Base-by-base conservation (phyloP, 2,113 vertebrate genomes). In the Bos taurus region DNA sequence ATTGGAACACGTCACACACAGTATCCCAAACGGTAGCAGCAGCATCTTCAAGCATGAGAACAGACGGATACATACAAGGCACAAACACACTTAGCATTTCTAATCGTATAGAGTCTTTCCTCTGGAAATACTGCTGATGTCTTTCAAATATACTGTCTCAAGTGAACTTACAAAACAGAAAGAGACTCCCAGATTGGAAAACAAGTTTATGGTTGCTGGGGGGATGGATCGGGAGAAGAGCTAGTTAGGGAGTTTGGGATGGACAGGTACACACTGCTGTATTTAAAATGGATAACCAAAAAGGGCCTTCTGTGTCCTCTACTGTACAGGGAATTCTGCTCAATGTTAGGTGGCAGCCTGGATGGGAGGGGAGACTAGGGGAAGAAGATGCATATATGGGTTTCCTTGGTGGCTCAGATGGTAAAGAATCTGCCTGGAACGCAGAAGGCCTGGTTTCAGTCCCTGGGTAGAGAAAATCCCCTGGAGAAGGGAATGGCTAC, bases 341-440 rank as follows among this genome's bases (percentile, higher is more conserved):
- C 36, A 43, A 43, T 0, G 3, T 14, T 26, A 43, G 4, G 36
- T 26, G 40, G 71, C 36, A 43, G 36, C 71, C 71, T 77, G 71
- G 71, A 14, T 14, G 23, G 23, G 71, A 77, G 23, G 2, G 71
- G 36, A 43, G 36, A 40, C 71, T 26, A 3, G 12, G 36, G 23
- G 12, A 7, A 26, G n/a, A 3, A 23, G n/a, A 23, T 23, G 23
- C n/a, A 6, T 1, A 12, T 0, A 6, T 71, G 67, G 67, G n/a
- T 12, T 71, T 71, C 67, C n/a, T n/a, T 6, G n/a, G n/a, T 12
- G 67, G 19, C 67, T 71, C 67, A 40, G n/a, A 71, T 1, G 16
- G 67, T 40, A 6, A 71, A 21, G 19, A 71, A 40, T 40, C n/a
- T 71, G 67, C 67, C 19, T 2, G n/a, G 67, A 40, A 40, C 23